Base-by-base conservation (phyloP, 64 coral and sea anemone genomes). In the Anthopleura sola region DNA sequence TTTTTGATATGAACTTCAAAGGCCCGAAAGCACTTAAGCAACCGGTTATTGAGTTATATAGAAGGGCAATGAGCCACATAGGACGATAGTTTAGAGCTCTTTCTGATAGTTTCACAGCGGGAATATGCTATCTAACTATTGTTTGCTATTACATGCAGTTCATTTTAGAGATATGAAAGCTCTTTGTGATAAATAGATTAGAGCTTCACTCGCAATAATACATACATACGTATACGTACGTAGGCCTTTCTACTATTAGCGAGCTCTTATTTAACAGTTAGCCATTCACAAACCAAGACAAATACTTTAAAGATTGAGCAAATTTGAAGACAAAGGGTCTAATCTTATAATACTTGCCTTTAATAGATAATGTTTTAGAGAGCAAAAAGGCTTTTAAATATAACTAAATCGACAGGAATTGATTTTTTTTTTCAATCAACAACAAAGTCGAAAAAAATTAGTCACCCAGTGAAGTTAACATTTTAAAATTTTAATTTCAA, bases 1-100 rank as follows among this genome's bases (percentile, higher is more conserved):
- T 15, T 71, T 71, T 71, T 71, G n/a, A 71, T 71, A 7, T 71
- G 66, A 34, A 71, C 66, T 31, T 71, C 66, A 71, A 71, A 71
- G 66, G 66, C 29, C 66, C 66, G 29, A 71, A 71, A 71, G 66
- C 66, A 71, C 66, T 71, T 71, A 71, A 71, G 66, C 8, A 32
- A 29, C 8, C 66, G 66, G 58, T 71, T 71, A 29, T 71, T 71
- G 66, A 29, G 26, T 31, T 71, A 71, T 71, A 32, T 31, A 71
- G 26, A 34, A 34, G 66, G 29, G 29, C 28, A 71, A 71, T 32
- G 66, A 71, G 66, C 66, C 13, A 31, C 66, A n/a, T 3, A 71
- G 66, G n/a, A 28, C 13, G 66, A 28, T 34, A 32, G n/a, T 71
- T 71, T 29, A 34, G 29, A 71, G 29, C 66, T 32, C 11, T 34